Percentiles rank a stretch among this genome's conserved stretches.
Conservation (phyloP, 2,888 invertebrate genomes). For the Macrophya annulata region DNA sequence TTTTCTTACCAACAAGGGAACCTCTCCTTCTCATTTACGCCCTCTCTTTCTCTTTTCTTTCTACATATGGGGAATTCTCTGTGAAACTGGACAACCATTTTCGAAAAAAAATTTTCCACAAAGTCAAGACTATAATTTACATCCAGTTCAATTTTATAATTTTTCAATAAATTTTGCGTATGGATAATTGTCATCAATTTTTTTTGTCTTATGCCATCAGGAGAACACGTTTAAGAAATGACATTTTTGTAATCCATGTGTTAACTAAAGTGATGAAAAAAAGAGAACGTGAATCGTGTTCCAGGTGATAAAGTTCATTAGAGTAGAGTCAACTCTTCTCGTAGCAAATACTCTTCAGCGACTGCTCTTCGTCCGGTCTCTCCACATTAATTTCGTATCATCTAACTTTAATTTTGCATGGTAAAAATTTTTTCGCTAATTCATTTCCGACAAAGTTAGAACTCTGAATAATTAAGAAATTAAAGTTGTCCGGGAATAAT, state of each 20-base stretch:
- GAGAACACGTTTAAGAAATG: background rate
- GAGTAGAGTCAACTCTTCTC: background rate
- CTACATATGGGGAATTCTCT: too few species aligned
- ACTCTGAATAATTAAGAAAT: background rate
- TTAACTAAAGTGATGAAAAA: background rate
- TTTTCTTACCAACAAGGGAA: background rate
- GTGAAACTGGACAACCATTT: too few species aligned
- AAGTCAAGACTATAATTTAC: background rate
- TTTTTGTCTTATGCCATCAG: background rate
- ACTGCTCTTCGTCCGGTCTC: background rate
- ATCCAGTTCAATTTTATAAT: background rate
- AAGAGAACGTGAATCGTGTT: background rate
- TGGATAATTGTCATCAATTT: background rate
- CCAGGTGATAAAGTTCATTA: background rate
- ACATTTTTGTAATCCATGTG: background rate
- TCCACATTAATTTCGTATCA: slow-evolving; percentile 4
- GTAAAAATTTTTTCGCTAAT: background rate
- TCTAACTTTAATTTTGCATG: background rate
- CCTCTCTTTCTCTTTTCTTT: background rate
- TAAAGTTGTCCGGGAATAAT: too few species aligned
- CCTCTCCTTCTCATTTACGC: background rate
- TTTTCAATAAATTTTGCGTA: background rate
- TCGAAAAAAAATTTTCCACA: too few species aligned
- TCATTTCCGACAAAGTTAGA: background rate
- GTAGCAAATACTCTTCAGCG: background rate